Base-by-base conservation (phyloP, 2,888 invertebrate species). In the Ephialtes manifestator region DNA sequence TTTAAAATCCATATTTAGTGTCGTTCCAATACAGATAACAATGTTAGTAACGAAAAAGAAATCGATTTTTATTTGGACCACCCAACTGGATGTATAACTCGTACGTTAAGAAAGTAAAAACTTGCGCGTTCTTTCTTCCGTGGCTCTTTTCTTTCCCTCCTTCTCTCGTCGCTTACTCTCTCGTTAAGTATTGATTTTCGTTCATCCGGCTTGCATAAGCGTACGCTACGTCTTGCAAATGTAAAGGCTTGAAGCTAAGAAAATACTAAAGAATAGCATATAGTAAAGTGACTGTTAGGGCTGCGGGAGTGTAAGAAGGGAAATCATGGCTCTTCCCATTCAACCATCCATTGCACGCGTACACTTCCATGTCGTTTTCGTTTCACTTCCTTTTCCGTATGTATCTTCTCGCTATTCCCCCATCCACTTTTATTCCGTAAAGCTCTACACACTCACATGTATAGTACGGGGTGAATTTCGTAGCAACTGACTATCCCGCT, bases 141-240 rank as follows among this genome's bases (percentile, higher is more conserved):
- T 58, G 75, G 68, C 51, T 60, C 70, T 65, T 55, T 39, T 53
- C 48, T 65, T 28, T 71, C 18, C 53, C 28, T 63, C 24, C 55
- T 71, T 72, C 31, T 68, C 31, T 67, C 72, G 77, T 84, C 81
- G 70, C 81, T 81, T 81, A 75, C 77, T 84, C 76, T 63, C 83
- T 87, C 87, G 87, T 87, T 87, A 85, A 77, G 81, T 87, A 85
- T 87, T 85, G 87, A 87, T 87, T 87, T 85, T 87, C 87, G 83
- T 85, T 87, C 85, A 87, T 87, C 87, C 81, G 72, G 79, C 68
- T 55, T 39, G 85, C 74, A 86, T 84, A 83, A 86, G 74, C 86
- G 84, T 53, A 77, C 80, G 72, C n/a, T 86, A 85, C 76, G 71
- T 77, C 63, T 28, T 55, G 74, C 48, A 80, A 72, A 81, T 35